A percentile compares a stretch with the other conserved stretches of the same genome.
Conservation (phyloP, 2,113 vertebrate species). For the Saguinus midas region DNA sequence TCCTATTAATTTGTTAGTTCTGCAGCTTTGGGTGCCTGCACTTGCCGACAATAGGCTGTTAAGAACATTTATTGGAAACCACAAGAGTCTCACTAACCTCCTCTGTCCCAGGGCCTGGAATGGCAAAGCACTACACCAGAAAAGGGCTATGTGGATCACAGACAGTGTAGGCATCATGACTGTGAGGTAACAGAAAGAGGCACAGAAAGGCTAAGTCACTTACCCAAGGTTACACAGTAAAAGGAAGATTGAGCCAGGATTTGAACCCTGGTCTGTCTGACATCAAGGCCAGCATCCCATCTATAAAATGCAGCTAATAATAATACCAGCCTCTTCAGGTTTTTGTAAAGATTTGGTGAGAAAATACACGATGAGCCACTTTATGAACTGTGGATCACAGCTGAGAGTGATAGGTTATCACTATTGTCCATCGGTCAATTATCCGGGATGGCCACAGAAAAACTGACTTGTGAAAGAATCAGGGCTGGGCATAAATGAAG, state of each 20-base stretch:
- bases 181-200: not conserved
- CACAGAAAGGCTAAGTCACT: not conserved
- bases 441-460: not conserved
- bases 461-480: not conserved
- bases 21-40: not conserved
- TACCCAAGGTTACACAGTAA: not conserved
- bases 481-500: not conserved
- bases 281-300: not conserved
- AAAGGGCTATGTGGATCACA: not conserved
- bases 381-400: not conserved
- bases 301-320: not conserved
- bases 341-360: not conserved
- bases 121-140: not conserved
- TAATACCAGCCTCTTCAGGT: not conserved
- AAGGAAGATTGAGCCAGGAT: not conserved
- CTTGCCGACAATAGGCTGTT: not conserved
- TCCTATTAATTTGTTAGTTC: not conserved
- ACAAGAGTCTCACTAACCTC: not conserved
- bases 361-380: not conserved
- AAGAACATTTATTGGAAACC: not conserved
- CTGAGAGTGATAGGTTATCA: not conserved
- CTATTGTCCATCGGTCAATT: not conserved
- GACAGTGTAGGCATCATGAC: not conserved
- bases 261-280: not conserved
- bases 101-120: not conserved